These are phyloP conservation scores for Poecilia velifera DNA, from an alignment of 2,797 vertebrate species.

Conservation along the genomic window DNA sequence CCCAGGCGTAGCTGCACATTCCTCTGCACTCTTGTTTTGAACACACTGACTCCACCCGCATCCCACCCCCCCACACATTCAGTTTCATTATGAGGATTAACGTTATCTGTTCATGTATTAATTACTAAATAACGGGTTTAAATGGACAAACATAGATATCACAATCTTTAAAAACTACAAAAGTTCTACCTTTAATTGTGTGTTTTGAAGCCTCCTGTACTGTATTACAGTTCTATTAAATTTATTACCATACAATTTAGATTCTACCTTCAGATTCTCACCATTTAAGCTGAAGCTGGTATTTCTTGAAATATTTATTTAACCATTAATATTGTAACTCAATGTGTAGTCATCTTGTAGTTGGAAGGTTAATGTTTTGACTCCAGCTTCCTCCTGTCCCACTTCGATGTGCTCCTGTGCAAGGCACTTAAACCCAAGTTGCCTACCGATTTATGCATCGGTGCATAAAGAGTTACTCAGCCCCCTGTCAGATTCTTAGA, in stretches of 20 bases:
- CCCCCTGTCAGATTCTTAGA: neutral
- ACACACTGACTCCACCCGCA: constrained; percentile 18
- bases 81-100: neutral
- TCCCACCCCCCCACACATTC: too few species aligned
- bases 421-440: too few species aligned
- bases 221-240: neutral
- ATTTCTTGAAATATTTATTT: neutral
- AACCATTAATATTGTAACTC: neutral
- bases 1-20: constrained; percentile 63
- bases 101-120: neutral
- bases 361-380: too few species aligned
- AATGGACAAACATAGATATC: neutral
- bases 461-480: neutral
- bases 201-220: neutral
- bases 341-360: neutral
- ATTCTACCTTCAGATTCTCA: neutral
- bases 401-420: too few species aligned
- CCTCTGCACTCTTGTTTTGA: constrained; percentile 50
- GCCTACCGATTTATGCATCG: too few species aligned
- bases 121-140: neutral
- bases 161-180: neutral
- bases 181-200: neutral
- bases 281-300: neutral
- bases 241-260: neutral
- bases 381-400: too few species aligned